Percentiles rank a stretch among this genome's conserved stretches.
Conservation (phyloP, 2,113 vertebrate genomes). For the Chamaea fasciata region DNA sequence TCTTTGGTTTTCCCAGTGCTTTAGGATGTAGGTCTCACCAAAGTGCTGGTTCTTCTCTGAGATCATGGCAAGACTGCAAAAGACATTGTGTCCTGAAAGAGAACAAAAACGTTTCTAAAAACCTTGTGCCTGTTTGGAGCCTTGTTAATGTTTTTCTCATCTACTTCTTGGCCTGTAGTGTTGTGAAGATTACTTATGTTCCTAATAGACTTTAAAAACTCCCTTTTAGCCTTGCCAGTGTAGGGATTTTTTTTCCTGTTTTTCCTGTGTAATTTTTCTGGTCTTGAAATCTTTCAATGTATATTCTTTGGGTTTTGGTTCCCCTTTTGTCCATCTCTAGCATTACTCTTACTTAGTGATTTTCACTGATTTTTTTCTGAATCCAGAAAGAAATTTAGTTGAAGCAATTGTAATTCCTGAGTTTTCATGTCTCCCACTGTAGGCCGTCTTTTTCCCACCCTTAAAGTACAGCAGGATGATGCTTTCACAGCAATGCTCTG, state of each 20-base stretch:
- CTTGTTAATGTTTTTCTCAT: neutral
- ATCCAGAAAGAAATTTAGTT: neutral
- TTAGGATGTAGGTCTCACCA: neutral
- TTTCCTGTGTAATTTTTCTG: neutral
- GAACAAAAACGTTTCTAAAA: neutral
- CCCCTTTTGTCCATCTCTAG: neutral
- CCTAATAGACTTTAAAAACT: neutral
- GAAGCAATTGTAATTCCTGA: neutral
- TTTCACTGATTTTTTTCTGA: neutral
- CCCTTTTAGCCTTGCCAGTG: neutral
- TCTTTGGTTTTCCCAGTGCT: neutral
- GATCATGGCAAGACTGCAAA: neutral
- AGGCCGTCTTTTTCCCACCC: neutral
- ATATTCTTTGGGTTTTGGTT: neutral
- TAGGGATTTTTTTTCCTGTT: neutral
- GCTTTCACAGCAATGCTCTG: neutral
- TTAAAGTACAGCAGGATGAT: neutral
- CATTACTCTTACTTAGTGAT: neutral
- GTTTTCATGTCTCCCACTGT: neutral
- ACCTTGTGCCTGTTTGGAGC: neutral
- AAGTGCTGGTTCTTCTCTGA: neutral
- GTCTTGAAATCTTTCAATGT: neutral
- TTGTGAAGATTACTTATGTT: neutral
- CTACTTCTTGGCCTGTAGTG: neutral
- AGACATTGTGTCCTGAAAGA: neutral